Evolutionary conservation across 1,140 invertebrate species (phyloP).

Genomic region (Pinna nobilis): DNA sequence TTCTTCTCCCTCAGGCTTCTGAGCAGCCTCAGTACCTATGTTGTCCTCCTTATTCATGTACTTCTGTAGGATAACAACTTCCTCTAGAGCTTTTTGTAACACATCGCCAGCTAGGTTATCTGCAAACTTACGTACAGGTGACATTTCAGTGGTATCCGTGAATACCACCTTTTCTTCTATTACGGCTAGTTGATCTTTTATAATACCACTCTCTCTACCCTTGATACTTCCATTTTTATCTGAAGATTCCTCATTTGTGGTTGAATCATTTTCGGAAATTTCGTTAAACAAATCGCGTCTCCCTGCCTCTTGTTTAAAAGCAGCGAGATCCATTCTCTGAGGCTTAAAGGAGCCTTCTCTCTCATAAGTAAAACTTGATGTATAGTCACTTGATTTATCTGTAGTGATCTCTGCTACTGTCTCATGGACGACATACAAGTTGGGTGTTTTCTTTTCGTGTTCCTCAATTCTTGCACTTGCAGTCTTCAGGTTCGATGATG

Average conservation of each 20-base stretch:
- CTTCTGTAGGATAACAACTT: constrained; percentile 25
- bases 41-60: constrained; percentile 2
- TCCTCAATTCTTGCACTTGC: constrained; percentile 26
- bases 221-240: too few species aligned
- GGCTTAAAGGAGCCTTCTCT: background rate
- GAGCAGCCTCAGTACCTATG: background rate
- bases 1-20: constrained; percentile 8
- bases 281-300: background rate
- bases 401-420: background rate
- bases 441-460: constrained; percentile 23
- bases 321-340: background rate
- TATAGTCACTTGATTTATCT: constrained; percentile 5
- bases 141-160: background rate
- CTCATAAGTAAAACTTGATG: constrained; percentile 5
- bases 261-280: background rate
- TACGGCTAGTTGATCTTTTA: constrained; percentile 3
- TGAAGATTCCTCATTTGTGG: background rate
- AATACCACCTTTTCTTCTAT: constrained; percentile 12
- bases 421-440: background rate
- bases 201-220: background rate
- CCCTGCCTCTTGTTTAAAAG: background rate
- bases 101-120: constrained; percentile 45
- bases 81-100: constrained; percentile 35
- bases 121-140: constrained; percentile 23
- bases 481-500: constrained; percentile 52